Conservation (phyloP, 2,888 invertebrate genomes). For the Calliphora vomitoria region DNA sequence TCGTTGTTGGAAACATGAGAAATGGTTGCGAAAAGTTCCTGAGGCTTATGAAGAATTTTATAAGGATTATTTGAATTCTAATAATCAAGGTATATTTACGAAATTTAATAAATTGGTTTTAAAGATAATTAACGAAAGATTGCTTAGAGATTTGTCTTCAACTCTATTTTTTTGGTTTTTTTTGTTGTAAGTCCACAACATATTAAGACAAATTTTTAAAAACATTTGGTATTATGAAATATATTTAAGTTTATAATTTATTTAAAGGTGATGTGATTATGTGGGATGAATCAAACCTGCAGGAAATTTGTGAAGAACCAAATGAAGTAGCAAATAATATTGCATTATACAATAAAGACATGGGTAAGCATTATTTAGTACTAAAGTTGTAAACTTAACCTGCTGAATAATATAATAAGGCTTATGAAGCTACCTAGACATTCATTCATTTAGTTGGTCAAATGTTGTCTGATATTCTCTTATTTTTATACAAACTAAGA, state of each 20-base stretch:
- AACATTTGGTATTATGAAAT: background rate
- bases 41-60: slow-evolving; percentile 30
- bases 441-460: too few relatives aligned
- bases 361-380: background rate
- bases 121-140: background rate
- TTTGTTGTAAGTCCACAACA: too few relatives aligned
- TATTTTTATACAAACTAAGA: too few relatives aligned
- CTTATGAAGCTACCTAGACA: too few relatives aligned
- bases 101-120: too few relatives aligned
- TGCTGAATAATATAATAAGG: too few relatives aligned
- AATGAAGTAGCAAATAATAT: background rate
- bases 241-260: background rate
- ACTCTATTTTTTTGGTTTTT: too few relatives aligned
- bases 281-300: background rate
- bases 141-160: background rate
- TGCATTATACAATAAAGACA: background rate
- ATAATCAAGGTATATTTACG: slow-evolving; percentile 21
- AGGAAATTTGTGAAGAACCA: background rate
- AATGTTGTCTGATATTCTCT: too few relatives aligned
- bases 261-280: slow-evolving; percentile 26
- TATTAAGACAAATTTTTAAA: too few relatives aligned
- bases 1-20: slow-evolving; percentile 68
- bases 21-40: slow-evolving; percentile 59
- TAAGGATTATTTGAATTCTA: background rate
- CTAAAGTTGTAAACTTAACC: too few relatives aligned